A percentile compares a stretch with the other conserved stretches of the same genome.
These are phyloP conservation scores for Hephaestus fuliginosus DNA, from an alignment of 2,797 vertebrate genomes.

Conservation along the genomic window DNA sequence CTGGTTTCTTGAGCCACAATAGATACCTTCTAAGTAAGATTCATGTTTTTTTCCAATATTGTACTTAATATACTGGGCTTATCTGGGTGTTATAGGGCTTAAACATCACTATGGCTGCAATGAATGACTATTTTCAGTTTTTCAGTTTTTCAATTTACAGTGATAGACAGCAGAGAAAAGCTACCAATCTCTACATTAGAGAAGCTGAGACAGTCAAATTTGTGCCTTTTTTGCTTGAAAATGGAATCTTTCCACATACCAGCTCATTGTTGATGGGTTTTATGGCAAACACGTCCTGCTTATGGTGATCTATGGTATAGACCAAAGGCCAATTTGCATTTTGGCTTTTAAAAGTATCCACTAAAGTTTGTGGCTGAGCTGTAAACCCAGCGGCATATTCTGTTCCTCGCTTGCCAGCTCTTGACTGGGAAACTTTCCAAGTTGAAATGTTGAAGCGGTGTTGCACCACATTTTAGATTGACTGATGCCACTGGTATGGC, in stretches of 20 bases:
- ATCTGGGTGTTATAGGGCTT: not conserved
- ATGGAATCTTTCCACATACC: not conserved
- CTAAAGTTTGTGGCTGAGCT: constrained; percentile 29
- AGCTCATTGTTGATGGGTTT: not conserved
- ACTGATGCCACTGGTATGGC: constrained; percentile 66
- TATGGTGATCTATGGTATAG: not conserved
- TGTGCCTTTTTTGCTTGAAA: not conserved
- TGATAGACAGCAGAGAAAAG: not conserved
- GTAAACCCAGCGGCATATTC: constrained; percentile 34
- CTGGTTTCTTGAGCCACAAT: not conserved
- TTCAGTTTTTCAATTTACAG: not conserved
- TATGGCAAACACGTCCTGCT: not conserved
- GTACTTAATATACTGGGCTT: not conserved
- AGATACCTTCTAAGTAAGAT: not conserved
- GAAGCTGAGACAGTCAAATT: not conserved
- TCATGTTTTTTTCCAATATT: too few species aligned
- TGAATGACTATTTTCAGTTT: too few species aligned
- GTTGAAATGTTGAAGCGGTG: constrained; percentile 62
- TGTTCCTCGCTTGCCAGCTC: constrained; percentile 41
- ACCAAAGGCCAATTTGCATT: constrained; percentile 15
- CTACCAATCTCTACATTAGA: not conserved
- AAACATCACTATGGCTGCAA: not conserved
- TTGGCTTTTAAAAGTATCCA: constrained; percentile 39
- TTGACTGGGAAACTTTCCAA: constrained; percentile 57
- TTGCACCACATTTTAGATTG: constrained; percentile 74